Evolutionary conservation across 2,113 vertebrate genomes (phyloP).

Genomic region (Hystrix cristata): DNA sequence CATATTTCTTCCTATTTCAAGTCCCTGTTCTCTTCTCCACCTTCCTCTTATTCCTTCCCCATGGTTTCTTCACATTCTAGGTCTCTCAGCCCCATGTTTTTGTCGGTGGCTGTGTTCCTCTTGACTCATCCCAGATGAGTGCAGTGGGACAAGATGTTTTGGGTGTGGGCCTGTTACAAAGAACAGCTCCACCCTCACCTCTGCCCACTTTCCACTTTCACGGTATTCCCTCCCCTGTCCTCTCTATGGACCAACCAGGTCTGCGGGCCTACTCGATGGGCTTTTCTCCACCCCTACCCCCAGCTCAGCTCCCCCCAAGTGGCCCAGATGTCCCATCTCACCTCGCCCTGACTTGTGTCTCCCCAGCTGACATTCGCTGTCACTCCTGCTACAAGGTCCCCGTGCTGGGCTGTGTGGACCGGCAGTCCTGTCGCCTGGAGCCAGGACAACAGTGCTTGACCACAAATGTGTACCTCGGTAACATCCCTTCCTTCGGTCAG

Average conservation of each 20-base stretch:
- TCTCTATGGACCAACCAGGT: neutral
- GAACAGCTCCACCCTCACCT: slow-evolving; percentile 18
- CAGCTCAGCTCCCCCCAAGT: neutral
- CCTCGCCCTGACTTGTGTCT: slow-evolving; percentile 57
- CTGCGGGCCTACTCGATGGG: neutral
- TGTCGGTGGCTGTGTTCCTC: slow-evolving; percentile 19
- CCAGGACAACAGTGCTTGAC: slow-evolving; percentile 72
- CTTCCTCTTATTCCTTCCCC: neutral
- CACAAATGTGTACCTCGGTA: slow-evolving; percentile 81
- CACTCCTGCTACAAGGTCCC: slow-evolving; percentile 82
- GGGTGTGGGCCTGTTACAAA: slow-evolving; percentile 26
- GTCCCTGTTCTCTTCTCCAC: neutral
- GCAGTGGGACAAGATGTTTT: neutral
- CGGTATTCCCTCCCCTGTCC: neutral
- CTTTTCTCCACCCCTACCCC: neutral
- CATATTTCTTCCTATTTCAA: neutral
- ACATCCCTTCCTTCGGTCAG: neutral
- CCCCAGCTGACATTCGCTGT: slow-evolving; percentile 79
- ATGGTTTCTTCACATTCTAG: neutral
- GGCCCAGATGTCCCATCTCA: slow-evolving; percentile 20
- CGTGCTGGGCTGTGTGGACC: slow-evolving; percentile 79
- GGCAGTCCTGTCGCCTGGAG: slow-evolving; percentile 76
- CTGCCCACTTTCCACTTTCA: neutral
- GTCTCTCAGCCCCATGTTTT: neutral
- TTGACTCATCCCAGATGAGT: slow-evolving; percentile 64